phyloP scores from a whole-genome alignment of 1,140 invertebrate genomes.

The Maconellicoccus hirsutus region DNA sequence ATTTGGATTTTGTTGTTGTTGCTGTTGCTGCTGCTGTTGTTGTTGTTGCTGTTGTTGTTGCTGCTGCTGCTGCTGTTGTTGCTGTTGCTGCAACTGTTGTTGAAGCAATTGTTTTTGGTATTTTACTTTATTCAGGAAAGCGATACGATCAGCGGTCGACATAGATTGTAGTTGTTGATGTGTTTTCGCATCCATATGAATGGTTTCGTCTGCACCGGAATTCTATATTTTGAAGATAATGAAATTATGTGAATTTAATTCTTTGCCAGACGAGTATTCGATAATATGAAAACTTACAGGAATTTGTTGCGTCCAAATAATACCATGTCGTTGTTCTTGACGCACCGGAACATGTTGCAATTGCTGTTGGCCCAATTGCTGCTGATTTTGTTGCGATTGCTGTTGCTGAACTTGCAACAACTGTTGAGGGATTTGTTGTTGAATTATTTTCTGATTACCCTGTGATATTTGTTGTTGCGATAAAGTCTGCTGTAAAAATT shows the following conservation, averaged over 20 bases:
- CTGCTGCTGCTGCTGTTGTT: constrained; percentile 44
- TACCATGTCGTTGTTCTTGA: constrained; percentile 29
- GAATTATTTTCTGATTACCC: constrained; percentile 19
- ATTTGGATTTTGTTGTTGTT: constrained; percentile 28
- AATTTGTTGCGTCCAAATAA: constrained; percentile 23
- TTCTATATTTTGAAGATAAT: constrained; percentile 11
- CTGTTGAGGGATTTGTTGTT: constrained; percentile 26
- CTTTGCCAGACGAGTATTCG: background rate
- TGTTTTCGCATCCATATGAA: constrained; percentile 64
- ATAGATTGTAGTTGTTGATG: constrained; percentile 71
- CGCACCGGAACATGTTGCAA: constrained; percentile 27
- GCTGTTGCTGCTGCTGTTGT: constrained; percentile 29
- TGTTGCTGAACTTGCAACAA: constrained; percentile 26
- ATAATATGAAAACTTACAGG: constrained; percentile 4
- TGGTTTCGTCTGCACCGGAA: constrained; percentile 47
- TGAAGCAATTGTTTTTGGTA: constrained; percentile 45
- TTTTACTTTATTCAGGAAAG: constrained; percentile 64
- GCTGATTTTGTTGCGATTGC: constrained; percentile 28
- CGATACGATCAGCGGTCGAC: constrained; percentile 59
- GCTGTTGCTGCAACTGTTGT: constrained; percentile 29
- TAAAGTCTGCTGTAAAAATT: constrained; percentile 29
- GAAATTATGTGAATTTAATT: too few relatives aligned
- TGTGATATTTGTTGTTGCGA: constrained; percentile 28
- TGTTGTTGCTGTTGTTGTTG: constrained; percentile 45
- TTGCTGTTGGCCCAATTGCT: constrained; percentile 34